Conservation (phyloP, 2,888 invertebrate species). For the Folsomia candida region DNA sequence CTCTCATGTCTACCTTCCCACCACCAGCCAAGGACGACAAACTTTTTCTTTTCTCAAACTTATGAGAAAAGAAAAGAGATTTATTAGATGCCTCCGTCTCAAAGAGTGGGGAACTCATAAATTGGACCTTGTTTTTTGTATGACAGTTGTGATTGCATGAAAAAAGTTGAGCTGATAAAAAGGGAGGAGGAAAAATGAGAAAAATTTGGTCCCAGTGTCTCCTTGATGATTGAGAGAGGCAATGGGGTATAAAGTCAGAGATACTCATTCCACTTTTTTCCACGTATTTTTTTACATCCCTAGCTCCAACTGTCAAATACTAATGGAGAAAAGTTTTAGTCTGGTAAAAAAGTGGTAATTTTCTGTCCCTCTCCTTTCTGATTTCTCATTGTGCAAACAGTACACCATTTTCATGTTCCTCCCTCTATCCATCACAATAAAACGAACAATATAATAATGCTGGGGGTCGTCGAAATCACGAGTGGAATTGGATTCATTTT, state of each 20-base stretch:
- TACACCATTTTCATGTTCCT: neutral
- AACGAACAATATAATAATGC: neutral
- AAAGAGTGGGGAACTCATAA: neutral
- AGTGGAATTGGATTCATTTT: slow-evolving; percentile 2
- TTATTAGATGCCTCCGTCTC: neutral
- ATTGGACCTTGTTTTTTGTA: neutral
- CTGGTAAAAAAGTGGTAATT: slow-evolving; percentile 16
- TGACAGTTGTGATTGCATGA: neutral
- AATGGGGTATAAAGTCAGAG: slow-evolving; percentile 15
- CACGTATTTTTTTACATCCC: too few species aligned
- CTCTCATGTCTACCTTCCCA: slow-evolving; percentile 33
- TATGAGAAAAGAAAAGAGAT: slow-evolving; percentile 2
- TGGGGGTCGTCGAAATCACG: neutral
- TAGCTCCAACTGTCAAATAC: neutral
- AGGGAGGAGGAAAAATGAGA: neutral
- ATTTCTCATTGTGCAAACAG: neutral
- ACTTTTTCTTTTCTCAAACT: slow-evolving; percentile 23
- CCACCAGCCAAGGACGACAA: too few species aligned
- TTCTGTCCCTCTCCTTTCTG: slow-evolving; percentile 4
- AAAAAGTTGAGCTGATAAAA: neutral
- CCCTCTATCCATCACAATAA: neutral
- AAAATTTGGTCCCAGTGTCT: neutral
- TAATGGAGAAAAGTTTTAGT: neutral
- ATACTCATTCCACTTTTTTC: neutral
- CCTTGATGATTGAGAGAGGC: neutral